Evolutionary conservation across 2,888 invertebrate genomes (phyloP).

Genomic region (Parnassius mnemosyne): DNA sequence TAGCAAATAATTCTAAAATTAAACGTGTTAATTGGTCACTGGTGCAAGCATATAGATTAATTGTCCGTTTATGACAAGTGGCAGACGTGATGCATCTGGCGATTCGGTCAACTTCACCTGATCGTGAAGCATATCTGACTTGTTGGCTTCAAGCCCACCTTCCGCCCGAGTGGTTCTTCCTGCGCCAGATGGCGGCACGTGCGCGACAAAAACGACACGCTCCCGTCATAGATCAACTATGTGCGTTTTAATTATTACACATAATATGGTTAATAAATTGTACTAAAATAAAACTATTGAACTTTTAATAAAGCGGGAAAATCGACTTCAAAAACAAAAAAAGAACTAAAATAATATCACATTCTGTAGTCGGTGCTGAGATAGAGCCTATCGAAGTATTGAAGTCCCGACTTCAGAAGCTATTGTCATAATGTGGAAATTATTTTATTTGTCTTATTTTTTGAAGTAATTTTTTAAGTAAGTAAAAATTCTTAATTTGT

Average conservation of each 20-base stretch:
- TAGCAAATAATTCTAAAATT: not conserved
- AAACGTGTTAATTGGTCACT: conserved; percentile 1
- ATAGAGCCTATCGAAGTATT: too few species aligned
- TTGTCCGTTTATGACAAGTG: conserved; percentile 4
- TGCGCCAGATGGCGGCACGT: conserved; percentile 74
- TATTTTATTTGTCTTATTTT: too few species aligned
- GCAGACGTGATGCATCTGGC: conserved; percentile 27
- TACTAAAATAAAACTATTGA: too few species aligned
- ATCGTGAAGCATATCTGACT: conserved; percentile 24
- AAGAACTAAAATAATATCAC: too few species aligned
- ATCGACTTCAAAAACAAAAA: too few species aligned
- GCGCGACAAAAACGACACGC: conserved; percentile 41
- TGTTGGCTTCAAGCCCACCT: conserved; percentile 61
- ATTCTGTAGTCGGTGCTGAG: too few species aligned
- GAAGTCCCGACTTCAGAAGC: too few species aligned
- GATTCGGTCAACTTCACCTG: conserved; percentile 33
- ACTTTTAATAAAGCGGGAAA: too few species aligned
- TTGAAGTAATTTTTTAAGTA: too few species aligned
- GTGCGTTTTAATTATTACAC: not conserved
- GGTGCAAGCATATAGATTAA: not conserved
- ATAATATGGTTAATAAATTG: too few species aligned
- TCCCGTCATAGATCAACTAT: conserved; percentile 48
- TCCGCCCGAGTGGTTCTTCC: conserved; percentile 72
- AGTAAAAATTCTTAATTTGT: too few species aligned
- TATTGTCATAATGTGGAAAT: too few species aligned